These are phyloP conservation scores for Heliconius ethilla DNA, from an alignment of 2,888 invertebrate species.

Conservation along the genomic window DNA sequence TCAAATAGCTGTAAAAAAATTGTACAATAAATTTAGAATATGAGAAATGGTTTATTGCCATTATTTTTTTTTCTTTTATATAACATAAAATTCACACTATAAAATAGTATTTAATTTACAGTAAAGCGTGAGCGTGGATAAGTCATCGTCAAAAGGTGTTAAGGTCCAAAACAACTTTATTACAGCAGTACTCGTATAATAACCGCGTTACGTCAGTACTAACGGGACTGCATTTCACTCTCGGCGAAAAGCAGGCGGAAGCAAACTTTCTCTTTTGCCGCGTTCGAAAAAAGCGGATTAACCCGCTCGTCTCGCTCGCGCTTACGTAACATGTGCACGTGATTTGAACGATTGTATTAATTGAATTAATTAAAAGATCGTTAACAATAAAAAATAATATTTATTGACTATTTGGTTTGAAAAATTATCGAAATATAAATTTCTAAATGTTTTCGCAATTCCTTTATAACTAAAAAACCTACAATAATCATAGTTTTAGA, in stretches of 20 bases:
- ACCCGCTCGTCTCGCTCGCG: conserved; percentile 44
- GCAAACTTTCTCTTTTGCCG: conserved; percentile 79
- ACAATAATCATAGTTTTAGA: background rate
- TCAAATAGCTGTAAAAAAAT: background rate
- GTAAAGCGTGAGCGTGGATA: conserved; percentile 2
- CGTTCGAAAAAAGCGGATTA: conserved; percentile 63
- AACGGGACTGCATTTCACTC: conserved; percentile 81
- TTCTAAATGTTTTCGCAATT: background rate
- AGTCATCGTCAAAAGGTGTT: background rate
- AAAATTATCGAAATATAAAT: background rate
- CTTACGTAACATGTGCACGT: conserved; percentile 46
- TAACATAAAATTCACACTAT: background rate
- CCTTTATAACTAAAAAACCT: background rate
- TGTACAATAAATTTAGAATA: background rate
- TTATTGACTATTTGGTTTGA: background rate
- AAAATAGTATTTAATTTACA: background rate
- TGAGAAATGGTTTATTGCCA: background rate
- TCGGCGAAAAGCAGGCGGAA: conserved; percentile 81
- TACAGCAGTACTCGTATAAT: conserved; percentile 55
- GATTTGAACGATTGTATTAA: conserved; percentile 31
- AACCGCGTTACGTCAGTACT: conserved; percentile 73
- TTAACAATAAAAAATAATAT: conserved; percentile 11
- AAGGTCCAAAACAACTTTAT: conserved; percentile 24
- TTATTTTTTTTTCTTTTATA: background rate
- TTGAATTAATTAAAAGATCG: conserved; percentile 23